These are phyloP conservation scores for Holotrichia oblita DNA, from an alignment of 1,140 invertebrate genomes.

Conservation along the genomic window DNA sequence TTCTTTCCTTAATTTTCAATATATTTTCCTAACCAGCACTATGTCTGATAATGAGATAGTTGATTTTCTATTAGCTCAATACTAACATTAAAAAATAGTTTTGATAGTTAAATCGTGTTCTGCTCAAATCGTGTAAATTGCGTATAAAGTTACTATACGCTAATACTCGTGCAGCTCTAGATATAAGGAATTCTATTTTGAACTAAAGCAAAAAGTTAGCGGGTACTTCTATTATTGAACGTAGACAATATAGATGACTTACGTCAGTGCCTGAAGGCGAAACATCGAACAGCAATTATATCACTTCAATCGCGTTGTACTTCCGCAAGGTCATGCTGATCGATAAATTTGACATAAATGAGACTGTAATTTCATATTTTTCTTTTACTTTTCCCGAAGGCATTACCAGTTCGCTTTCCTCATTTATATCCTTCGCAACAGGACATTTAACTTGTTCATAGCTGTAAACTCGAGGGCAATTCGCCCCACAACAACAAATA, in stretches of 20 bases:
- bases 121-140: too few species aligned
- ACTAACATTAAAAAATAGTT: too few species aligned
- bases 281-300: background rate
- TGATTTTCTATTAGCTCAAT: too few species aligned
- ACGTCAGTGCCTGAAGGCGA: background rate
- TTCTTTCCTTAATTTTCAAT: too few species aligned
- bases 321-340: slow-evolving; percentile 8
- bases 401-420: background rate
- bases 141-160: too few species aligned
- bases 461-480: slow-evolving; percentile 5
- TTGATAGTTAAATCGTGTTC: too few species aligned
- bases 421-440: slow-evolving; percentile 19
- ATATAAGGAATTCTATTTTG: too few species aligned
- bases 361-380: slow-evolving; percentile 3
- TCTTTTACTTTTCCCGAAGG: background rate
- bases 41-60: too few species aligned
- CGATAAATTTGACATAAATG: slow-evolving; percentile 28
- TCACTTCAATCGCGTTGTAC: background rate
- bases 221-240: too few species aligned
- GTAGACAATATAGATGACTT: background rate
- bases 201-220: too few species aligned
- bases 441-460: slow-evolving; percentile 5
- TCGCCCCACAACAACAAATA: slow-evolving; percentile 9
- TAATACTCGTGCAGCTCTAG: too few species aligned
- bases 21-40: too few species aligned